A percentile compares a stretch with the other conserved stretches of the same genome.
Evolutionary conservation across 2,113 vertebrate species (phyloP).

Genomic region (Pithys albifrons): DNA sequence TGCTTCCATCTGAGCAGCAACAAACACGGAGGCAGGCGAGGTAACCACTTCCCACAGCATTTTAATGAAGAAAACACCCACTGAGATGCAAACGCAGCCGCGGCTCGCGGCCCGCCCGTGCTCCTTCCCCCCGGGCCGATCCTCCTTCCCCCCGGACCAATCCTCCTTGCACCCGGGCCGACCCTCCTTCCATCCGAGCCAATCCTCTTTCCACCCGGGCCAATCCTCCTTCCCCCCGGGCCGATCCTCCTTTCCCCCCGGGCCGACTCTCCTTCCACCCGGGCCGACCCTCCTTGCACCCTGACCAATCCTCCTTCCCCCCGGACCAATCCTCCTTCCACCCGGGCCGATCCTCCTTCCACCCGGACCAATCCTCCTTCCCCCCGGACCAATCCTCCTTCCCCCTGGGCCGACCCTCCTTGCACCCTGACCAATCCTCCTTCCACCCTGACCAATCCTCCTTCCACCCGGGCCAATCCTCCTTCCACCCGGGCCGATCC

Average conservation of each 20-base stretch:
- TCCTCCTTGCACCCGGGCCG: too few species aligned
- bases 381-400: too few species aligned
- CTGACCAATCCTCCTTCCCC: too few species aligned
- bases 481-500: too few species aligned
- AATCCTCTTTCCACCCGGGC: not conserved
- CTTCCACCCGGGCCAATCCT: too few species aligned
- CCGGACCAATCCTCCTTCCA: not conserved
- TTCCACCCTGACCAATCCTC: not conserved
- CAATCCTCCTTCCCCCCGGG: not conserved
- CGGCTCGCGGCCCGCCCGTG: not conserved
- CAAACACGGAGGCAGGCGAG: not conserved
- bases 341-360: not conserved
- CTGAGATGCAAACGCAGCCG: not conserved
- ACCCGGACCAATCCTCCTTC: not conserved
- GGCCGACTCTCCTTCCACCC: too few species aligned
- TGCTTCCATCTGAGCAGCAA: not conserved
- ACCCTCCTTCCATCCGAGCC: not conserved
- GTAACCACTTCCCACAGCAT: slow-evolving; percentile 33
- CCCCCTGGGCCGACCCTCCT: too few species aligned
- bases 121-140: not conserved
- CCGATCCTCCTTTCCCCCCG: not conserved
- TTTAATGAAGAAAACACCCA: slow-evolving; percentile 39
- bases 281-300: not conserved
- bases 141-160: not conserved
- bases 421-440: too few species aligned